phyloP scores from a whole-genome alignment of 2,113 vertebrate genomes.

The Pygoscelis antarcticus region DNA sequence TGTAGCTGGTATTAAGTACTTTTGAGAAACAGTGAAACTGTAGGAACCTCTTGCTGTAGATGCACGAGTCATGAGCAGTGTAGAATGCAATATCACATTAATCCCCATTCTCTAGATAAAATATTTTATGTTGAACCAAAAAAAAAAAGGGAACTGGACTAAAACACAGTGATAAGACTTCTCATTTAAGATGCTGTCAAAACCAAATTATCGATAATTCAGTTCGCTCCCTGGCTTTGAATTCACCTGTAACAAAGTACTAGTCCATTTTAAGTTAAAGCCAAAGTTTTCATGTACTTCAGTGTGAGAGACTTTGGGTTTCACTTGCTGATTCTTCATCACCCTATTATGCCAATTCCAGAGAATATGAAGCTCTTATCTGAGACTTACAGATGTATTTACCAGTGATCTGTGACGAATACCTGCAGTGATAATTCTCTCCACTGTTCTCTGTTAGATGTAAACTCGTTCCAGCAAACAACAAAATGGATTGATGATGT shows the following conservation, averaged over 20 bases:
- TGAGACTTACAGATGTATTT: not conserved
- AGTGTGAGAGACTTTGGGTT: not conserved
- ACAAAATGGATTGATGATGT: slow-evolving; percentile 99
- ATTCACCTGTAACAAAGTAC: not conserved
- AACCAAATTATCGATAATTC: not conserved
- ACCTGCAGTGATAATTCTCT: slow-evolving; percentile 48
- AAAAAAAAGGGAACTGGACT: not conserved
- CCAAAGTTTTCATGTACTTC: not conserved
- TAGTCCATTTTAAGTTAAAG: not conserved
- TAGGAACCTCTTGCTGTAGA: not conserved
- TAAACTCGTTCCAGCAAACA: slow-evolving; percentile 99
- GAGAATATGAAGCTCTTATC: not conserved
- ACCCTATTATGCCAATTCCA: not conserved
- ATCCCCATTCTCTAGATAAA: not conserved
- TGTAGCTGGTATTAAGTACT: not conserved
- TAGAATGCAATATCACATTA: not conserved
- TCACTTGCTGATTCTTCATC: not conserved
- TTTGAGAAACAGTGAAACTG: not conserved
- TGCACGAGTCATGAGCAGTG: not conserved
- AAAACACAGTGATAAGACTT: not conserved
- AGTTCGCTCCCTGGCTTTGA: not conserved
- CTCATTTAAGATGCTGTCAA: not conserved
- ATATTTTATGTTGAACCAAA: not conserved
- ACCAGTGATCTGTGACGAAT: not conserved
- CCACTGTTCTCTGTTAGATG: slow-evolving; percentile 80